Percentiles rank a stretch among this genome's conserved stretches.
Evolutionary conservation across 2,888 invertebrate genomes (phyloP).

Genomic region (Hymenopus coronatus): DNA sequence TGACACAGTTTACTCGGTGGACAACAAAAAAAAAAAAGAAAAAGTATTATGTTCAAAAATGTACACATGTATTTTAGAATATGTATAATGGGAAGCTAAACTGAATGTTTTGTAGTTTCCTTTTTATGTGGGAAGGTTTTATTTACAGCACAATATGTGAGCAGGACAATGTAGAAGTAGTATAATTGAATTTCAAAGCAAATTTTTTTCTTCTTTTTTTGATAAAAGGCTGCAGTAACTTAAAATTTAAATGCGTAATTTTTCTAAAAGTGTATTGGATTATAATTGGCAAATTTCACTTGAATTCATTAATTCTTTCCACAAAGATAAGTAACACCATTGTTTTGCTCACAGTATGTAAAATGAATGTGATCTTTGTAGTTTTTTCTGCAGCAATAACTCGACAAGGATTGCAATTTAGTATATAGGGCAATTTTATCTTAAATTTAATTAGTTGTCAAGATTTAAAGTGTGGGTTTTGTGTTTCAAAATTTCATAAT

Average conservation of each 20-base stretch:
- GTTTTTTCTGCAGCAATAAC: conserved; percentile 36
- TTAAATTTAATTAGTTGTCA: conserved; percentile 31
- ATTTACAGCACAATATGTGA: conserved; percentile 35
- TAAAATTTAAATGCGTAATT: conserved; percentile 9
- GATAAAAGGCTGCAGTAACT: conserved; percentile 20
- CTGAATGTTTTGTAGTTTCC: conserved; percentile 33
- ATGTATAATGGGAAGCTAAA: conserved; percentile 33
- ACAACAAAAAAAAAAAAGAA: not conserved
- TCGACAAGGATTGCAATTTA: conserved; percentile 35
- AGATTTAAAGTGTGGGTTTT: conserved; percentile 29
- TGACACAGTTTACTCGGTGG: conserved; percentile 4
- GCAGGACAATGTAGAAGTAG: conserved; percentile 33
- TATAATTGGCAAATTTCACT: conserved; percentile 28
- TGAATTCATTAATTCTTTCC: conserved; percentile 17
- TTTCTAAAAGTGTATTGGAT: conserved; percentile 8
- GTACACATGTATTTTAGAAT: conserved; percentile 31
- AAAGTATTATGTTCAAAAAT: conserved; percentile 28
- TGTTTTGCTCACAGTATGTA: conserved; percentile 35
- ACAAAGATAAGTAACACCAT: conserved; percentile 26
- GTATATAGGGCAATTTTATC: conserved; percentile 30
- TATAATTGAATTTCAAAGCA: conserved; percentile 15
- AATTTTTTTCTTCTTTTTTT: conserved; percentile 1
- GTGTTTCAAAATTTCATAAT: conserved; percentile 27
- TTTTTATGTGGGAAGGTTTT: conserved; percentile 33
- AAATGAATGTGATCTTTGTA: conserved; percentile 33